Evolutionary conservation across 2,113 vertebrate genomes (phyloP).

Genomic region (Guaruba guarouba): DNA sequence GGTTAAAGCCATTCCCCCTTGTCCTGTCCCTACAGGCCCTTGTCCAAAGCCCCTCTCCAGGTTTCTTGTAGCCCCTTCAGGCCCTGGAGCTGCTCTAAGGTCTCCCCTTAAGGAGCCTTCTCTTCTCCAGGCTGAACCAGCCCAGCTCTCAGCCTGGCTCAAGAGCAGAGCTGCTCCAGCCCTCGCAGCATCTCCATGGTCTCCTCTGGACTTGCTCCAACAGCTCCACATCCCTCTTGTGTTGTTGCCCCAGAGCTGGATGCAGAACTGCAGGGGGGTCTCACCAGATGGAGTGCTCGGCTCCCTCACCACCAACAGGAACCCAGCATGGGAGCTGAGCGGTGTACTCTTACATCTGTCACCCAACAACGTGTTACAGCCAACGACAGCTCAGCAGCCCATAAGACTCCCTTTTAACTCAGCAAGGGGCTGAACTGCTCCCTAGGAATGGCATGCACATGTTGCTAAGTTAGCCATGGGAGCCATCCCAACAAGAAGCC

Average conservation of each 20-base stretch:
- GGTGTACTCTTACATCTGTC: neutral
- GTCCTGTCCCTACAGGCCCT: too few relatives aligned
- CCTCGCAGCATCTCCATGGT: neutral
- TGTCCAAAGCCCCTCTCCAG: too few relatives aligned
- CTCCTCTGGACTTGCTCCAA: neutral
- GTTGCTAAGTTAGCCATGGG: neutral
- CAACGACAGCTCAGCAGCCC: neutral
- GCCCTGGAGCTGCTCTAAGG: neutral
- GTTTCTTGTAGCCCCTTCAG: neutral
- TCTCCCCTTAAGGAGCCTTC: neutral
- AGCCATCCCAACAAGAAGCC: neutral
- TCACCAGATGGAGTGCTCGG: neutral
- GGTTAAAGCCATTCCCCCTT: too few relatives aligned
- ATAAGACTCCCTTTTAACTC: too few relatives aligned
- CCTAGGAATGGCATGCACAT: neutral
- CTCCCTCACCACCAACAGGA: neutral
- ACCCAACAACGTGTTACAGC: rapidly evolving
- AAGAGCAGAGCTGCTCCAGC: neutral
- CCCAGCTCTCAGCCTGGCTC: neutral
- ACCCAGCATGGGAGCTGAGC: neutral
- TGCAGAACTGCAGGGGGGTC: neutral
- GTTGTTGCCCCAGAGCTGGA: neutral
- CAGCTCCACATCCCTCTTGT: neutral
- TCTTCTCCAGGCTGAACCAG: neutral
- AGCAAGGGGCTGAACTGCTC: neutral